Conservation (phyloP, 2,797 vertebrate genomes). For the Scleropages formosus region DNA sequence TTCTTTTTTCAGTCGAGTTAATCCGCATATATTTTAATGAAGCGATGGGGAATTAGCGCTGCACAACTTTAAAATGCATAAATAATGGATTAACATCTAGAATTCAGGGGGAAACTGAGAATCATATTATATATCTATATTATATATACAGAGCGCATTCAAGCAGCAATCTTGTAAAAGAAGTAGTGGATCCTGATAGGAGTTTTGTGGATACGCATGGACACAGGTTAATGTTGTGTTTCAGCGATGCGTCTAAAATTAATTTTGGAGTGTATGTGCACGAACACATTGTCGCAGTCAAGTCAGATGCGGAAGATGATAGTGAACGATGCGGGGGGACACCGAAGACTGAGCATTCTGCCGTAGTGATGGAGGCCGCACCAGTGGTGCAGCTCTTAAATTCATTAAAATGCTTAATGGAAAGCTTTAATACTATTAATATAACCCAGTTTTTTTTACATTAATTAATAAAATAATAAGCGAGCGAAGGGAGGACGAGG, state of each 20-base stretch:
- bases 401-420: background rate
- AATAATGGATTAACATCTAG: constrained; percentile 58
- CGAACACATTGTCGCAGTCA: constrained; percentile 51
- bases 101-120: constrained; percentile 48
- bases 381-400: background rate
- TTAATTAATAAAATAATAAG: constrained; percentile 7
- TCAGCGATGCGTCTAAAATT: constrained; percentile 50
- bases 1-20: constrained; percentile 37
- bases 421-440: background rate
- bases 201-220: constrained; percentile 47
- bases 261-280: constrained; percentile 50
- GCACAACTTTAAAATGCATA: constrained; percentile 56
- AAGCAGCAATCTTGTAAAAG: constrained; percentile 22
- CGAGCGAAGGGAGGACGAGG: background rate
- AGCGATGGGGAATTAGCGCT: constrained; percentile 57
- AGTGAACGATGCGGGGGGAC: background rate
- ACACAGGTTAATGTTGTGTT: constrained; percentile 51
- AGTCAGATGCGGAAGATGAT: constrained; percentile 14
- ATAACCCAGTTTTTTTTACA: background rate
- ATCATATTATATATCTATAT: constrained; percentile 36
- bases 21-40: constrained; percentile 59
- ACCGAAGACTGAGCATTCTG: background rate
- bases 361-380: background rate
- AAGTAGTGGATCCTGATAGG: constrained; percentile 54
- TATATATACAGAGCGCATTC: background rate